These are phyloP conservation scores for Nesogale talazaci DNA, from an alignment of 2,113 vertebrate species.

Conservation along the genomic window DNA sequence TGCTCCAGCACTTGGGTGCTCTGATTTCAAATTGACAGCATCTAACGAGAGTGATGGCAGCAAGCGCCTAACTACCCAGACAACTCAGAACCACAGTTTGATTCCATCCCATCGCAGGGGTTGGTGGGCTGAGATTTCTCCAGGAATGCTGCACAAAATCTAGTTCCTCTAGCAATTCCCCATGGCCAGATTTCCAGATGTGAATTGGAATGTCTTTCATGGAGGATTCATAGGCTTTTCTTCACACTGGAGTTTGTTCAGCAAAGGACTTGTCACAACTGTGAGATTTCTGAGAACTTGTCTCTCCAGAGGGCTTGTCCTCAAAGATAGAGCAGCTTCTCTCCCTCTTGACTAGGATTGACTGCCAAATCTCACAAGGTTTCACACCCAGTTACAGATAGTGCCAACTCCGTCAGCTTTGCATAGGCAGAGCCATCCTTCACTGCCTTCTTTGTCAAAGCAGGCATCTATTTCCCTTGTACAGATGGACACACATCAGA, in stretches of 20 bases:
- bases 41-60: background rate
- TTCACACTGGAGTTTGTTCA: constrained; percentile 29
- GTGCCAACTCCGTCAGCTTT: background rate
- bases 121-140: background rate
- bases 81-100: background rate
- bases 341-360: background rate
- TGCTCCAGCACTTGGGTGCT: background rate
- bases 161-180: background rate
- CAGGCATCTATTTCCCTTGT: background rate
- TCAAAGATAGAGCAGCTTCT: constrained; percentile 36
- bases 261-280: background rate
- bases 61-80: background rate
- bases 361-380: constrained; percentile 15
- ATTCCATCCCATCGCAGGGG: background rate
- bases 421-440: background rate
- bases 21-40: background rate
- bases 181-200: background rate
- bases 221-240: background rate
- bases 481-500: background rate
- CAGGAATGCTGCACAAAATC: background rate
- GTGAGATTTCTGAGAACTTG: constrained; percentile 36
- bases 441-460: background rate
- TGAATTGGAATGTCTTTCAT: background rate
- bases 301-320: constrained; percentile 29
- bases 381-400: background rate